Base-by-base conservation (phyloP, 1,140 invertebrate species). In the Drosophila pallidifrons region DNA sequence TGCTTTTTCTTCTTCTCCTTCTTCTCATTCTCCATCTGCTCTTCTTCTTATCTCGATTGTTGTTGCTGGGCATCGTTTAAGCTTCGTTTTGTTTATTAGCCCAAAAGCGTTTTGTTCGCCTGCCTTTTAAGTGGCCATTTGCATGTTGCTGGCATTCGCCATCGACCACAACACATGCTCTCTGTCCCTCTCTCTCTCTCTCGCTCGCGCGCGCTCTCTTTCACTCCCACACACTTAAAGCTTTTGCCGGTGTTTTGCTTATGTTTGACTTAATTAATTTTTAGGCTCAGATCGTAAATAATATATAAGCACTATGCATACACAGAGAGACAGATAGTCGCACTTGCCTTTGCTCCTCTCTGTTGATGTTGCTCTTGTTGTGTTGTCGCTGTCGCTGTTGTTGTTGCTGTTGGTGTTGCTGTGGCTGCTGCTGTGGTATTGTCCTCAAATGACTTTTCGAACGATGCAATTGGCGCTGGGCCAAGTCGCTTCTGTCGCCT, bases 361-460 rank as follows among this genome's bases (percentile, higher is more conserved):
- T 59, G 51, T 35, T 64, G 68, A 7, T 51, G 51, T 35, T 71
- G 68, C 11, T 47, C 20, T 60, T 58, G 71, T 32, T 66, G 79
- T 61, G 65, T 45, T 61, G 79, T 30, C 59, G 72, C 7, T 71
- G 70, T n/a, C n/a, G n/a, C n/a, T n/a, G n/a, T 28, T 54, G 66
- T 7, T 64, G 67, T 6, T 57, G 60, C 1, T 54, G 60, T 6
- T 68, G 76, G 13, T 72, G 73, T 4, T 58, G 46, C 6, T 55
- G 41, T 20, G 67, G 81, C 28, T 77, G 81, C 4, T 63, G 71
- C 20, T 52, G 85, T 86, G 72, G 87, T 75, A 90, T 86, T 87
- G 81, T 97, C 96, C 93, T 97, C 97, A 93, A 98, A 97, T 77
- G 97, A 98, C 91, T 97, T 96, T 93, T 97, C 97, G 93, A 98